These are phyloP conservation scores for Pocillopora verrucosa DNA, from an alignment of 64 coral and sea anemone genomes.

Conservation along the genomic window DNA sequence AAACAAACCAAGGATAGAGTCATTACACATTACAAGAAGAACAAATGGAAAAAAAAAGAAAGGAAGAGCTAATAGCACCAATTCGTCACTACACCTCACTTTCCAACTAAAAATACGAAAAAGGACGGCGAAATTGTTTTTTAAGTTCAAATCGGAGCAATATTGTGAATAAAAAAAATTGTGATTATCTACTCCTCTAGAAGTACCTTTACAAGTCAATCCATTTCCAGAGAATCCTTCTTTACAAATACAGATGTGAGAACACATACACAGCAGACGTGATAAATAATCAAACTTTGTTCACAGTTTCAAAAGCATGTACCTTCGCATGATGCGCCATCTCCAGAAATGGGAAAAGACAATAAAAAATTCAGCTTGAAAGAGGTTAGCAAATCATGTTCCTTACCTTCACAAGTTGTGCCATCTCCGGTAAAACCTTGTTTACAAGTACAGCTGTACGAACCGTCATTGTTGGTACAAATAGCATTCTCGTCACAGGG, in stretches of 20 bases:
- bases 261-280: not conserved
- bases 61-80: too few species aligned
- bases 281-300: too few species aligned
- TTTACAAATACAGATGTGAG: slow-evolving; percentile 40
- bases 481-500: slow-evolving; percentile 28
- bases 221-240: slow-evolving; percentile 53
- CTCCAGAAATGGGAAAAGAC: not conserved
- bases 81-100: too few species aligned
- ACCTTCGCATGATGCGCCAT: too few species aligned
- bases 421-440: slow-evolving; percentile 33
- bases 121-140: too few species aligned
- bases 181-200: too few species aligned
- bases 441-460: slow-evolving; percentile 22
- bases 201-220: slow-evolving; percentile 49
- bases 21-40: too few species aligned
- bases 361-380: not conserved
- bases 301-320: too few species aligned
- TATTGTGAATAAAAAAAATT: too few species aligned
- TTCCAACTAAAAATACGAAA: too few species aligned
- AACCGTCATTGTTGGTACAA: slow-evolving; percentile 34
- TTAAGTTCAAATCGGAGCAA: too few species aligned
- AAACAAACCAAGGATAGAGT: not conserved
- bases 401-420: slow-evolving; percentile 12
- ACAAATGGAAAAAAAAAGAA: too few species aligned
- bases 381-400: not conserved